A percentile compares a stretch with the other conserved stretches of the same genome.
Evolutionary conservation across 1,140 invertebrate species (phyloP).

Genomic region (Cherax destructor): DNA sequence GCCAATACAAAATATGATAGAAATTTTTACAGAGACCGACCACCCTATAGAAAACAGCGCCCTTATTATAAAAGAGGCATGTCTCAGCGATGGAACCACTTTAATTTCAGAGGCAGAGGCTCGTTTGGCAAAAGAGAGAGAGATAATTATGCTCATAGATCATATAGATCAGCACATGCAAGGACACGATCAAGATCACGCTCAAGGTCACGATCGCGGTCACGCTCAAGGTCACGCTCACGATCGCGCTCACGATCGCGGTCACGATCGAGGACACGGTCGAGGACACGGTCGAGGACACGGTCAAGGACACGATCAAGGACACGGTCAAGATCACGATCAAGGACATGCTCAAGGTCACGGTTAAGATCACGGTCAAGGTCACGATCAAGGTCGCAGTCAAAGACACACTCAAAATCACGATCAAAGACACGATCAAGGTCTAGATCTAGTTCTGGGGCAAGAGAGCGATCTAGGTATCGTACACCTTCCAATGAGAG

Average conservation of each 20-base stretch:
- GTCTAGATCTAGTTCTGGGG: not conserved
- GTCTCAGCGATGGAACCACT: not conserved
- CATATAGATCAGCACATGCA: not conserved
- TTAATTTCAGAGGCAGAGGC: not conserved
- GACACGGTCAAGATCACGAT: not conserved
- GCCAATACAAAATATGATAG: not conserved
- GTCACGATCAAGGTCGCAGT: not conserved
- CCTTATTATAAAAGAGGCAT: not conserved
- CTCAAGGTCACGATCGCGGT: constrained; percentile 8
- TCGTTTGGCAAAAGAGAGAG: not conserved
- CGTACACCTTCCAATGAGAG: not conserved
- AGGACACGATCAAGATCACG: constrained; percentile 23
- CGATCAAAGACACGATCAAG: constrained; percentile 1
- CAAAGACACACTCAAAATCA: not conserved
- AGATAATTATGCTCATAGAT: not conserved
- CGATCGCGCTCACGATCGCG: not conserved
- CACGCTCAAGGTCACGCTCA: not conserved
- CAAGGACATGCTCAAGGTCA: constrained; percentile 18
- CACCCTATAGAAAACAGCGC: constrained; percentile 2
- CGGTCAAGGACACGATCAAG: too few species aligned
- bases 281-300: too few species aligned
- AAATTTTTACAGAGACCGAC: not conserved
- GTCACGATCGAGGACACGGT: too few species aligned
- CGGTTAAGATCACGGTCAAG: constrained; percentile 1
- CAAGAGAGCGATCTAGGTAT: not conserved